phyloP scores from a whole-genome alignment of 2,888 invertebrate genomes.

The Lasioglossum lativentre region DNA sequence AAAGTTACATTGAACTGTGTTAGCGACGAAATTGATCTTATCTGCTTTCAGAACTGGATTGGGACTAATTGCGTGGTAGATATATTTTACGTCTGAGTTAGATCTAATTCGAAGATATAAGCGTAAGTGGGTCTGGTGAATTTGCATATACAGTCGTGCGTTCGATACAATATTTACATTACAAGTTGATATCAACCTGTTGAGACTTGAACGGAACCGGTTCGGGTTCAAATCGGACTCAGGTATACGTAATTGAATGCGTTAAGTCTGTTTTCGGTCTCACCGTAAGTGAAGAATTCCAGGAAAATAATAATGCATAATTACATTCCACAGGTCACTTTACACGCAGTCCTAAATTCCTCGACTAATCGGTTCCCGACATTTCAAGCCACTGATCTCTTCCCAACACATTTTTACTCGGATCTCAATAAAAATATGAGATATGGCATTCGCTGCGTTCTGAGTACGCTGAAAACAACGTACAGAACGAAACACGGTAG shows the following conservation, averaged over 20 bases:
- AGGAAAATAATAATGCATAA: not conserved
- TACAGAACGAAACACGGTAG: not conserved
- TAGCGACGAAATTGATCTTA: not conserved
- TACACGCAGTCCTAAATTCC: not conserved
- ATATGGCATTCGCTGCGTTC: not conserved
- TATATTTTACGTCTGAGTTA: not conserved
- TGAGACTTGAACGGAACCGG: not conserved
- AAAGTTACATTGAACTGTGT: not conserved
- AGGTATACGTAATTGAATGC: not conserved
- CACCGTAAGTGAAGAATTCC: not conserved
- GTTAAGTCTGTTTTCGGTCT: not conserved
- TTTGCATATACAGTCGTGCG: not conserved
- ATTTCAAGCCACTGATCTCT: not conserved
- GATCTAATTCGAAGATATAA: not conserved
- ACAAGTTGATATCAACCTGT: not conserved
- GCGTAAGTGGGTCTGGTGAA: not conserved
- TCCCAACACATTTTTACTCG: not conserved
- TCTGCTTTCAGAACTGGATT: not conserved
- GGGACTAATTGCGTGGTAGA: not conserved
- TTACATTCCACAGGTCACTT: not conserved
- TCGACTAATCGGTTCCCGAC: not conserved
- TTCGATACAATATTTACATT: not conserved
- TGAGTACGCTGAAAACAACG: not conserved
- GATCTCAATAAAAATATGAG: not conserved
- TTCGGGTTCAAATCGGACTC: not conserved